Conservation (phyloP, 2,113 vertebrate species). For the Lepus americanus region DNA sequence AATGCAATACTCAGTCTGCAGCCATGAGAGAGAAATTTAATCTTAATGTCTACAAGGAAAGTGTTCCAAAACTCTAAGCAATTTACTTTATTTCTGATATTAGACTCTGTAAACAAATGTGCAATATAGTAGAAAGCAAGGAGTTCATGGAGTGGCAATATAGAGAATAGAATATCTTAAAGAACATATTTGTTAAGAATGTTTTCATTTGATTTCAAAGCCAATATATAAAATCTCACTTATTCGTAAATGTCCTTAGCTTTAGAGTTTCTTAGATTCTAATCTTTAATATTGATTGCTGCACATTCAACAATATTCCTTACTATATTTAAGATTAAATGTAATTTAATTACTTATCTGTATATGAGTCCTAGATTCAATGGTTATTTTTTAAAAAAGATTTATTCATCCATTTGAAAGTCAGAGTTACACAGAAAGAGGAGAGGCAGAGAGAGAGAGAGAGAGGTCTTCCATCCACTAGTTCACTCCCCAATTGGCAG, state of each 20-base stretch:
- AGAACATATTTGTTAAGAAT: not conserved
- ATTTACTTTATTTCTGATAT: conserved; percentile 71
- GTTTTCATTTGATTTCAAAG: conserved; percentile 12
- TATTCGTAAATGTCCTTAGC: not conserved
- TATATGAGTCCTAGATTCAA: not conserved
- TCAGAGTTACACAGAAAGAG: no score
- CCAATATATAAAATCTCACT: not conserved
- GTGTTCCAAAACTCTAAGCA: conserved; percentile 34
- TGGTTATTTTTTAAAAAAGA: not conserved
- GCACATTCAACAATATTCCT: not conserved
- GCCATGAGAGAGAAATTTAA: conserved; percentile 68
- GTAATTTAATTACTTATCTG: not conserved
- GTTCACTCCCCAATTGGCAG: no score
- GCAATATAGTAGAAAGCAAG: conserved; percentile 12
- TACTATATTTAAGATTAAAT: not conserved
- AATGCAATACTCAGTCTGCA: conserved; percentile 9
- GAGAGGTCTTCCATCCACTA: no score
- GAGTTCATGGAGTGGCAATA: not conserved
- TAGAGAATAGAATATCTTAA: not conserved
- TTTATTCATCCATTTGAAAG: no score
- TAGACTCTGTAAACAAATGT: conserved; percentile 46
- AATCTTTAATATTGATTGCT: not conserved
- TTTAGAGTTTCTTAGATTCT: not conserved
- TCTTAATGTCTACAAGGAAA: conserved; percentile 58
- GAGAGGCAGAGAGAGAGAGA: no score